A percentile compares a stretch with the other conserved stretches of the same genome.
Evolutionary conservation across 2,113 vertebrate genomes (phyloP).

Genomic region (Anhinga rufa): DNA sequence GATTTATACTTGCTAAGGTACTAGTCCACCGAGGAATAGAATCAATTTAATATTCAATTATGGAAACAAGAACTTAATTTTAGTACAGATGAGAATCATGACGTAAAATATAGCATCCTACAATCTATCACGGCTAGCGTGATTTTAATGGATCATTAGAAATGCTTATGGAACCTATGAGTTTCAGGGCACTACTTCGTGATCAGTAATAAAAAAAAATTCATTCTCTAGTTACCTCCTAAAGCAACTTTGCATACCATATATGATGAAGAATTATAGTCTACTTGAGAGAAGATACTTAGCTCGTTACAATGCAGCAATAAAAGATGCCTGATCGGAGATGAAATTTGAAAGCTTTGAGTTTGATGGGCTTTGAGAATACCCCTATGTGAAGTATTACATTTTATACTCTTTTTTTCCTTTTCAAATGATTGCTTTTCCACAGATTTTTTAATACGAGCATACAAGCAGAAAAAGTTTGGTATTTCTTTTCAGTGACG

Average conservation of each 20-base stretch:
- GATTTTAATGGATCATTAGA: constrained; percentile 42
- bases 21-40: neutral
- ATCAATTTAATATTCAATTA: constrained; percentile 23
- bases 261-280: constrained; percentile 35
- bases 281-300: constrained; percentile 36
- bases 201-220: constrained; percentile 41
- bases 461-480: neutral
- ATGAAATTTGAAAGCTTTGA: constrained; percentile 23
- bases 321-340: constrained; percentile 20
- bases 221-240: constrained; percentile 32
- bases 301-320: constrained; percentile 26
- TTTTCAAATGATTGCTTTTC: neutral
- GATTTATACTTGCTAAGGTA: neutral
- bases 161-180: constrained; percentile 12
- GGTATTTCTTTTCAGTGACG: neutral
- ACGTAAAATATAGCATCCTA: neutral
- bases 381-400: neutral
- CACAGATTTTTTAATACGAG: neutral
- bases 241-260: constrained; percentile 20
- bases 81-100: neutral
- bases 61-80: constrained; percentile 16
- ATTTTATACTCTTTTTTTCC: neutral
- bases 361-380: constrained; percentile 24
- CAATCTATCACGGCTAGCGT: neutral
- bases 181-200: constrained; percentile 14